Evolutionary conservation across 2,888 invertebrate species (phyloP).

Genomic region (Cacoxenus indagator): DNA sequence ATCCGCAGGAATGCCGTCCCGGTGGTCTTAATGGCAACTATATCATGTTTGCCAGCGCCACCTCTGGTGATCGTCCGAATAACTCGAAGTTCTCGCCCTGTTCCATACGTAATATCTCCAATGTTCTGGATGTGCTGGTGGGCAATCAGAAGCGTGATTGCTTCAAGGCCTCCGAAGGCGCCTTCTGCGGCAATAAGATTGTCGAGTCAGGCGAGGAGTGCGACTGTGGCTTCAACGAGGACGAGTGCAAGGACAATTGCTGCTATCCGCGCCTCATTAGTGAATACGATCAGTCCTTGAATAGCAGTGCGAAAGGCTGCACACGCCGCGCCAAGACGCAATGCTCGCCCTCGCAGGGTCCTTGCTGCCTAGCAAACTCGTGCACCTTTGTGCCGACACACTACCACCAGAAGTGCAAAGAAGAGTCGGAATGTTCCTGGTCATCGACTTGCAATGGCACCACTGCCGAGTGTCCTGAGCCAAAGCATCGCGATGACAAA

Average conservation of each 20-base stretch:
- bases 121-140: slow-evolving; percentile 92
- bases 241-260: slow-evolving; percentile 92
- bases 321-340: slow-evolving; percentile 82
- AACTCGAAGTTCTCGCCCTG: slow-evolving; percentile 98
- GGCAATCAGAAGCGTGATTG: slow-evolving; percentile 94
- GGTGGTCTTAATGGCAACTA: slow-evolving; percentile 95
- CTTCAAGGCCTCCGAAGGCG: slow-evolving; percentile 90
- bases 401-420: slow-evolving; percentile 81
- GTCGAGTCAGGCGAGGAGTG: slow-evolving; percentile 98
- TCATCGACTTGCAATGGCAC: slow-evolving; percentile 88
- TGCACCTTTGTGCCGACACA: slow-evolving; percentile 82
- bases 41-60: slow-evolving; percentile 99
- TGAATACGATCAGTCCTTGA: slow-evolving; percentile 78
- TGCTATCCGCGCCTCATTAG: slow-evolving; percentile 90
- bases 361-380: slow-evolving; percentile 87
- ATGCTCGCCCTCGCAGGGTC: slow-evolving; percentile 95
- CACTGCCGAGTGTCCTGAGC: slow-evolving; percentile 89
- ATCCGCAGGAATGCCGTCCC: slow-evolving; percentile 90
- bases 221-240: slow-evolving; percentile 94
- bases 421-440: slow-evolving; percentile 91
- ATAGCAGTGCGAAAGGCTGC: slow-evolving; percentile 84
- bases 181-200: slow-evolving; percentile 99
- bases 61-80: slow-evolving; percentile 97
- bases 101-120: slow-evolving; percentile 94
- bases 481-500: slow-evolving; percentile 85